Percentiles rank a stretch among this genome's conserved stretches.
Conservation (phyloP, 2,113 vertebrate genomes). For the Agelaius tricolor region DNA sequence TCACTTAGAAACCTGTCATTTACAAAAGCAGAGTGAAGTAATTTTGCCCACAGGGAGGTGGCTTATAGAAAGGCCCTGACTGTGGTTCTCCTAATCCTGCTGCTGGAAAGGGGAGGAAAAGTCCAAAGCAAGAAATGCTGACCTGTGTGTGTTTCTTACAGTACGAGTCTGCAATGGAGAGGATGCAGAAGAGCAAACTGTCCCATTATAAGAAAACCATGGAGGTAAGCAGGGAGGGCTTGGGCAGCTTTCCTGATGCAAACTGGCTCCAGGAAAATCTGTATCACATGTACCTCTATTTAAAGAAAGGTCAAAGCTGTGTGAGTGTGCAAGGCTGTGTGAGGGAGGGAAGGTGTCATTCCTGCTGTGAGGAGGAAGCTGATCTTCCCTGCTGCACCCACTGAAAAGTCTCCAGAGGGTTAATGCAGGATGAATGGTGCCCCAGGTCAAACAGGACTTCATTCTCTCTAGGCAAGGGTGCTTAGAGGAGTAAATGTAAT, state of each 20-base stretch:
- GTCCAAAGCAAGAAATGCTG: neutral
- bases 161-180: slow-evolving; percentile 90
- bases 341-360: neutral
- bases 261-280: neutral
- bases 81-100: neutral
- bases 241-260: neutral
- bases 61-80: neutral
- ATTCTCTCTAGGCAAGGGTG: neutral
- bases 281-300: neutral
- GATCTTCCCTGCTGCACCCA: neutral
- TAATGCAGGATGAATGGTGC: neutral
- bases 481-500: neutral
- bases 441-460: neutral
- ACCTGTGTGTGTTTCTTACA: slow-evolving; percentile 63
- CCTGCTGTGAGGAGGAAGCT: neutral
- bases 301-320: neutral
- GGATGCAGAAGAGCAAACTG: slow-evolving; percentile 89
- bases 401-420: neutral
- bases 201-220: slow-evolving; percentile 89
- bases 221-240: slow-evolving; percentile 80
- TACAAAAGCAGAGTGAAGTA: neutral
- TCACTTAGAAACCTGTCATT: neutral
- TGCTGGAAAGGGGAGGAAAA: neutral
- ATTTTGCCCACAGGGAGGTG: neutral
- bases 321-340: neutral